Conservation (phyloP, 1,140 invertebrate genomes). For the Zaprionus vittiger region DNA sequence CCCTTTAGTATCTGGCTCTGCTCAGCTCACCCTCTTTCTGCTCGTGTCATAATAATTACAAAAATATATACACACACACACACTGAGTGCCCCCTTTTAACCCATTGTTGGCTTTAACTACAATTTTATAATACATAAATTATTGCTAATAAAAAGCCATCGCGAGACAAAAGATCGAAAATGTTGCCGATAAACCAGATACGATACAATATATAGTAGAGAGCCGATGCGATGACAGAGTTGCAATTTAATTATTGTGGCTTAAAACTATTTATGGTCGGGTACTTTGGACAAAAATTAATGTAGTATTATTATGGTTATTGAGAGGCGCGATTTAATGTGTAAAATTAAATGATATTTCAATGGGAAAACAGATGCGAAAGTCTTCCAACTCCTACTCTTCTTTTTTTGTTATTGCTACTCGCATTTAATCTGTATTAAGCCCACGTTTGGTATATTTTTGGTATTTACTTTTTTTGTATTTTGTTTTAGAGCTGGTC, state of each 20-base stretch:
- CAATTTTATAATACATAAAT: constrained; percentile 46
- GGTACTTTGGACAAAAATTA: constrained; percentile 22
- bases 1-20: constrained; percentile 7
- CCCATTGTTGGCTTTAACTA: constrained; percentile 42
- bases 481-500: constrained; percentile 40
- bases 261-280: constrained; percentile 25
- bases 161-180: constrained; percentile 37
- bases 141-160: constrained; percentile 26
- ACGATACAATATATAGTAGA: constrained; percentile 5
- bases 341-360: constrained; percentile 8
- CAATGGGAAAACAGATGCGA: neutral
- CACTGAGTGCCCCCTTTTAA: constrained; percentile 1
- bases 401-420: neutral
- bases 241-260: constrained; percentile 33
- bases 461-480: constrained; percentile 41
- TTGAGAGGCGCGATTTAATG: constrained; percentile 7
- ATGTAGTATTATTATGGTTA: constrained; percentile 22
- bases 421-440: constrained; percentile 19
- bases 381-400: no score
- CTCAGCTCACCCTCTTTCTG: constrained; percentile 1
- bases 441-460: constrained; percentile 19
- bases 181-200: constrained; percentile 30
- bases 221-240: constrained; percentile 33
- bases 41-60: constrained; percentile 45
- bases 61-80: constrained; percentile 19